Evolutionary conservation across 2,113 vertebrate species (phyloP).

Genomic region (Protobothrops flavoviridis): DNA sequence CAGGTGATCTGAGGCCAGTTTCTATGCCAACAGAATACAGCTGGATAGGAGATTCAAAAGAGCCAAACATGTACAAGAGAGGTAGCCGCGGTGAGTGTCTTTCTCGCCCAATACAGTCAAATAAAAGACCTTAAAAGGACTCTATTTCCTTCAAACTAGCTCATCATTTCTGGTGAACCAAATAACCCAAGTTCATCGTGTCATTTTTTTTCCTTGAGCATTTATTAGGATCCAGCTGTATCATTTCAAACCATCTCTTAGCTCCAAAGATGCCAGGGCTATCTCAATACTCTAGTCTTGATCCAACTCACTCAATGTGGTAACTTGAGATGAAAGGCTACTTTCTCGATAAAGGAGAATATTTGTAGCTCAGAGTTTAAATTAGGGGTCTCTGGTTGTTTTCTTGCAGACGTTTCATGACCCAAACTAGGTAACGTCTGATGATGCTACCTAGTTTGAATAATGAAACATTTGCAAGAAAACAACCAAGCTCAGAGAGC

Average conservation of each 20-base stretch:
- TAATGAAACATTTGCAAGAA: not conserved
- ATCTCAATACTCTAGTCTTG: not conserved
- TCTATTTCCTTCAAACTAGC: not conserved
- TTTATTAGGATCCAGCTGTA: not conserved
- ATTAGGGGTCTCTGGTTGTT: not conserved
- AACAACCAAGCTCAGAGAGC: not conserved
- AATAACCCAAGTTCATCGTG: not conserved
- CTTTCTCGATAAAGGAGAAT: not conserved
- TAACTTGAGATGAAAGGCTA: not conserved
- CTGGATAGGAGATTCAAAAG: conserved; percentile 83
- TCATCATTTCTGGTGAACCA: not conserved
- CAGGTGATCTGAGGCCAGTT: conserved; percentile 88
- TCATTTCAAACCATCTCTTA: not conserved
- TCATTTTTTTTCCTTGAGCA: not conserved
- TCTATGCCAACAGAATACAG: conserved; percentile 81
- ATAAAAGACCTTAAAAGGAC: not conserved
- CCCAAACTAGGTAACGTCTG: not conserved
- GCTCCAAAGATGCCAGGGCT: not conserved
- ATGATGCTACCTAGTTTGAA: not conserved
- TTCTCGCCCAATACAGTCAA: not conserved
- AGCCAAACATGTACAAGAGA: conserved; percentile 81
- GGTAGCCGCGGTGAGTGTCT: conserved; percentile 81
- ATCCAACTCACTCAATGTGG: not conserved
- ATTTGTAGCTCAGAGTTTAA: not conserved
- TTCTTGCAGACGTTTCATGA: not conserved